Evolutionary conservation across 2,888 invertebrate genomes (phyloP).

Genomic region (Epistrophe grossulariae): DNA sequence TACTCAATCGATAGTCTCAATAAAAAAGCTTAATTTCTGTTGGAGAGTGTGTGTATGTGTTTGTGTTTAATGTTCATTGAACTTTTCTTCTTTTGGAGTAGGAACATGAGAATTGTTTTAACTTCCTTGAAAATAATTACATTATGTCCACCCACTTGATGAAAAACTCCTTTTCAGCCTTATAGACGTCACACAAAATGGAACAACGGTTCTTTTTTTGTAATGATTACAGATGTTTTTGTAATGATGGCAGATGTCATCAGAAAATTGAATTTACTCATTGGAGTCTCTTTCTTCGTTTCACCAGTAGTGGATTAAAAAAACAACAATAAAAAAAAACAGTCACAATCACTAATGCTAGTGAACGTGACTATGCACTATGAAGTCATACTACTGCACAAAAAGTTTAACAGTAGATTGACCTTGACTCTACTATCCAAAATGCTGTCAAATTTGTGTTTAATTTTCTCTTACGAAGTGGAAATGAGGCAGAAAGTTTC

Average conservation of each 20-base stretch:
- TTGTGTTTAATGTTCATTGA: constrained; percentile 54
- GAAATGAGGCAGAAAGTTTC: too few species aligned
- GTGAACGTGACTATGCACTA: too few species aligned
- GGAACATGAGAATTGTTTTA: constrained; percentile 42
- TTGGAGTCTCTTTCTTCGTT: constrained; percentile 1
- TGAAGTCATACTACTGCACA: too few species aligned
- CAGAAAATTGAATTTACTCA: constrained; percentile 47
- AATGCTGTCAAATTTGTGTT: too few species aligned
- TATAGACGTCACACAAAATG: constrained; percentile 19
- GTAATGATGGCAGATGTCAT: constrained; percentile 58
- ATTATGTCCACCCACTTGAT: constrained; percentile 55
- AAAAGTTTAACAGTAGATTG: too few species aligned
- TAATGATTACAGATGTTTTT: neutral
- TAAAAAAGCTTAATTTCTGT: neutral
- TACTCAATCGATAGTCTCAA: neutral
- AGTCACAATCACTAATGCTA: too few species aligned
- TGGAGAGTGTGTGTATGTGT: constrained; percentile 11
- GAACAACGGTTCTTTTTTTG: constrained; percentile 44
- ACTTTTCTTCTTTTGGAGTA: constrained; percentile 39
- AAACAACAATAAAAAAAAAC: too few species aligned
- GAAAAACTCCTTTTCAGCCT: constrained; percentile 7
- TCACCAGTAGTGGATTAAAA: neutral
- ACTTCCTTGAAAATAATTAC: constrained; percentile 44
- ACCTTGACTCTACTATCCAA: too few species aligned
- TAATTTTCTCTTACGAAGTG: too few species aligned